These are phyloP conservation scores for Odontophorus gujanensis DNA, from an alignment of 2,113 vertebrate species.

Conservation along the genomic window DNA sequence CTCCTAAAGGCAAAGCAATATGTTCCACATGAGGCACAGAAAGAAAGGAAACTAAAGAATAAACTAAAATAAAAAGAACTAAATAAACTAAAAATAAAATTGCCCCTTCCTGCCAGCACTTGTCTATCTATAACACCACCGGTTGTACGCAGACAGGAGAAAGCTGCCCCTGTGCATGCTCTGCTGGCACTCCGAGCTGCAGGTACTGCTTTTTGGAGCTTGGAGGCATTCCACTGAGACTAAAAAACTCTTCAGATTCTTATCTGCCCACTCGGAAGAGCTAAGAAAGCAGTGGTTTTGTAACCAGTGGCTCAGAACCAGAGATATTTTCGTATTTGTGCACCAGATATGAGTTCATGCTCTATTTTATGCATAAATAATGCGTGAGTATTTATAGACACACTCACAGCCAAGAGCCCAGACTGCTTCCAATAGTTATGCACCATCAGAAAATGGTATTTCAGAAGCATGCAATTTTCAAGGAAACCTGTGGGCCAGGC, in stretches of 20 bases:
- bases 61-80: neutral
- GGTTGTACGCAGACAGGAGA: neutral
- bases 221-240: neutral
- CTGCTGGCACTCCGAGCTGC: neutral
- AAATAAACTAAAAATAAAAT: too few relatives aligned
- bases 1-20: neutral
- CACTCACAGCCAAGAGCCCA: neutral
- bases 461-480: accelerated
- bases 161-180: neutral
- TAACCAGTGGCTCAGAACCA: neutral
- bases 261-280: neutral
- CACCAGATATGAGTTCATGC: neutral
- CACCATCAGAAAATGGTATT: neutral
- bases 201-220: neutral
- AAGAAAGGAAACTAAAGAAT: neutral
- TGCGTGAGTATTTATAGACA: neutral
- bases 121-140: accelerated
- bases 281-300: neutral
- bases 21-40: neutral
- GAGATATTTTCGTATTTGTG: neutral
- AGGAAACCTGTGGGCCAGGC: accelerated
- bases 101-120: neutral
- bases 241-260: neutral
- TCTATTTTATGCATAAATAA: neutral
- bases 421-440: neutral